These are phyloP conservation scores for Oryzias celebensis DNA, from an alignment of 2,113 vertebrate species.

Conservation along the genomic window DNA sequence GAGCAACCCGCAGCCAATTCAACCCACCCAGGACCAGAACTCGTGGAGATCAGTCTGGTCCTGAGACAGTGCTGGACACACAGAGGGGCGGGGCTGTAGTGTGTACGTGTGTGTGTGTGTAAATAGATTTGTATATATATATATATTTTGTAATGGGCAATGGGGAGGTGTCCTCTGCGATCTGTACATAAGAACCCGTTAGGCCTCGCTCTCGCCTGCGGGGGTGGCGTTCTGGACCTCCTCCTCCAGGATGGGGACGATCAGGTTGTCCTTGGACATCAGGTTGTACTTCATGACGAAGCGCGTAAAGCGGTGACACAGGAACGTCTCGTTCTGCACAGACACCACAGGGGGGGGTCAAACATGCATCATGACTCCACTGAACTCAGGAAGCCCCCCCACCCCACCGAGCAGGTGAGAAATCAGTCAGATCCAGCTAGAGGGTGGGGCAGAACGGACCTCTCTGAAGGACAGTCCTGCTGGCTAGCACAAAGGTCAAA, in stretches of 20 bases:
- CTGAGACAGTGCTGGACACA: too few relatives aligned
- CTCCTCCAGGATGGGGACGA: conserved; percentile 98
- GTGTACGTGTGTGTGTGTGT: conserved; percentile 43
- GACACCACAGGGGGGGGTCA: background rate
- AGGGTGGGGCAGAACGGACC: too few relatives aligned
- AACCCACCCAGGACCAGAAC: too few relatives aligned
- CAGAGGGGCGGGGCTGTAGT: conserved; percentile 31
- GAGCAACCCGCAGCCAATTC: too few relatives aligned
- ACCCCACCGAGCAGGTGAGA: too few relatives aligned
- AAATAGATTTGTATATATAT: conserved; percentile 8
- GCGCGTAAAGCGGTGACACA: conserved; percentile 98
- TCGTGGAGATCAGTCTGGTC: too few relatives aligned
- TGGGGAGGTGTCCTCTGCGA: conserved; percentile 28
- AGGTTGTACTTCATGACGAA: conserved; percentile 99
- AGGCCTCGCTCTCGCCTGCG: conserved; percentile 96
- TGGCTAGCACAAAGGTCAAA: too few relatives aligned
- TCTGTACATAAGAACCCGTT: conserved; percentile 55
- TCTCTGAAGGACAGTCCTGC: too few relatives aligned
- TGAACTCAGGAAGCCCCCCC: background rate
- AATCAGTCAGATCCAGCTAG: too few relatives aligned
- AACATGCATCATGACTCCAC: background rate
- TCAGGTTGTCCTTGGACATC: conserved; percentile 99
- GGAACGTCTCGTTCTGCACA: conserved; percentile 92
- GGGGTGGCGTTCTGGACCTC: conserved; percentile 91
- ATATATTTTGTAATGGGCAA: background rate